phyloP scores from a whole-genome alignment of 1,140 invertebrate species.

The Drosophila varians region DNA sequence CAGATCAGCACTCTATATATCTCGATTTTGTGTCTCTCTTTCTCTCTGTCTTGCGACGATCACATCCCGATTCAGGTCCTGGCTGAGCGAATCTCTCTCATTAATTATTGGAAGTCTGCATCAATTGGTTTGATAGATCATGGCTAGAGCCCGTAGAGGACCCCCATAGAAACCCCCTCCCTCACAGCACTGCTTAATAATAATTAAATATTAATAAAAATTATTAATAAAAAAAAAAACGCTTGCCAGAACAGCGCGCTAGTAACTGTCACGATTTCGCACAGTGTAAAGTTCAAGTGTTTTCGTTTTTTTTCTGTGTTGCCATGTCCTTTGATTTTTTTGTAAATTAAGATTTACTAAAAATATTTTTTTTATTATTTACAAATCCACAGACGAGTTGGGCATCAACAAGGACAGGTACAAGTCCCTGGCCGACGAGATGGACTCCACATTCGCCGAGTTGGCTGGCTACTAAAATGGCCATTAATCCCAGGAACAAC shows the following conservation, averaged over 20 bases:
- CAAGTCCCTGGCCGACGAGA: slow-evolving; percentile 97
- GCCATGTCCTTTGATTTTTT: neutral
- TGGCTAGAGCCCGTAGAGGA: slow-evolving; percentile 21
- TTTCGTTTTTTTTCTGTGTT: slow-evolving; percentile 47
- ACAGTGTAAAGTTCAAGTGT: slow-evolving; percentile 55
- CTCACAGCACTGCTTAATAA: slow-evolving; percentile 42
- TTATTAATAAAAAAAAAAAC: slow-evolving; percentile 20
- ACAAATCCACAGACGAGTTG: slow-evolving; percentile 92
- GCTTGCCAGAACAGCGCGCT: slow-evolving; percentile 63
- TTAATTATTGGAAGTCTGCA: slow-evolving; percentile 32
- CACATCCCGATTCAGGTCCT: slow-evolving; percentile 28
- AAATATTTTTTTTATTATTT: slow-evolving; percentile 20
- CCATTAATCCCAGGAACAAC: slow-evolving; percentile 13
- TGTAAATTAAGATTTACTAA: slow-evolving; percentile 5
- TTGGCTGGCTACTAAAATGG: slow-evolving; percentile 91
- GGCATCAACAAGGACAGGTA: slow-evolving; percentile 99
- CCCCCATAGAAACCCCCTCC: slow-evolving; percentile 3
- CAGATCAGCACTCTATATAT: slow-evolving; percentile 30
- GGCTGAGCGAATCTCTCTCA: slow-evolving; percentile 5
- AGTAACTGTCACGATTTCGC: slow-evolving; percentile 30
- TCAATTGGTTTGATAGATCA: slow-evolving; percentile 29
- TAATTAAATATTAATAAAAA: slow-evolving; percentile 3
- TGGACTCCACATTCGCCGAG: slow-evolving; percentile 99
- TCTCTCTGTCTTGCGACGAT: slow-evolving; percentile 22
- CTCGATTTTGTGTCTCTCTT: slow-evolving; percentile 1